Evolutionary conservation across 2,888 invertebrate species (phyloP).

Genomic region (Acronicta leporina): DNA sequence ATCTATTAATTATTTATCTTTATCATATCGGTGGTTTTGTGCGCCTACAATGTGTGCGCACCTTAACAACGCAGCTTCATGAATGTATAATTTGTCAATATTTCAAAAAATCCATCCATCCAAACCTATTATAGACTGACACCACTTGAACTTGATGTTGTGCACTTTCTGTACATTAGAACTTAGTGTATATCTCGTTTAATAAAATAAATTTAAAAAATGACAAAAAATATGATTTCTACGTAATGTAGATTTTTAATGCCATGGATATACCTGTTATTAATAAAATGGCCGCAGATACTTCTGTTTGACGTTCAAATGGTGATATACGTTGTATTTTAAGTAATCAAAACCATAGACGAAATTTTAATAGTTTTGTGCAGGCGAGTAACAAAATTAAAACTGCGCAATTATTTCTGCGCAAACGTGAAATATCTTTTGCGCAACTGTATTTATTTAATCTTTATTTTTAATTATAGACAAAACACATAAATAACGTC

Average conservation of each 20-base stretch:
- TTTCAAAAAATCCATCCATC: conserved; percentile 83
- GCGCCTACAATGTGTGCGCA: conserved; percentile 1
- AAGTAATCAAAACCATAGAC: conserved; percentile 22
- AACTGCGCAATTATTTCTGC: background rate
- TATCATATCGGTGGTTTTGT: background rate
- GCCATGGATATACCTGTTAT: conserved; percentile 61
- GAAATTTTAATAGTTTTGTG: conserved; percentile 2
- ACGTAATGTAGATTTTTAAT: conserved; percentile 61
- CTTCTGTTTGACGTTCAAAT: conserved; percentile 37
- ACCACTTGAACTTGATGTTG: conserved; percentile 85
- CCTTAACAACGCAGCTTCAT: conserved; percentile 59
- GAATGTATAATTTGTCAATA: conserved; percentile 61
- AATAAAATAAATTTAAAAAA: conserved; percentile 66
- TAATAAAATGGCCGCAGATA: conserved; percentile 26
- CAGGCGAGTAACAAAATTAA: background rate
- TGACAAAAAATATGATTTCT: conserved; percentile 65
- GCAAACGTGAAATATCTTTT: background rate
- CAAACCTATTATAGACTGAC: conserved; percentile 87
- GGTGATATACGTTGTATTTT: conserved; percentile 24
- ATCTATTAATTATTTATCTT: too few relatives aligned
- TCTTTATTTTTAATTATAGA: conserved; percentile 20
- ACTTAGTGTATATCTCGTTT: conserved; percentile 75
- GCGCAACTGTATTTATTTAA: conserved; percentile 16
- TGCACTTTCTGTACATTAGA: conserved; percentile 85
- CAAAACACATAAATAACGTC: conserved; percentile 68